Evolutionary conservation across 2,888 invertebrate genomes (phyloP).

Genomic region (Patella ulyssiponensis): DNA sequence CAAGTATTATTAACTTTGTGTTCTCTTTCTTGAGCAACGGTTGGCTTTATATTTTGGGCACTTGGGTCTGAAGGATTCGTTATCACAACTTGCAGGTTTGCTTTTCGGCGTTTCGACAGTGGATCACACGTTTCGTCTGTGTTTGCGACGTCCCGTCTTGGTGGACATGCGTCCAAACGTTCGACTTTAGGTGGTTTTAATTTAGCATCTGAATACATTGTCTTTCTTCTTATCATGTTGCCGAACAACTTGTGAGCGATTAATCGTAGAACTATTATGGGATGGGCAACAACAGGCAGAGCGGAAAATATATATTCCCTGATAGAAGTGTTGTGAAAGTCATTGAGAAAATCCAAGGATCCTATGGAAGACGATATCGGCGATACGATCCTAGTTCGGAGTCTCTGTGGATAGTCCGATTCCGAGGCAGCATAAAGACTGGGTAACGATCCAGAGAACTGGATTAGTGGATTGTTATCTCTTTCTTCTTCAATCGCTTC

Average conservation of each 20-base stretch:
- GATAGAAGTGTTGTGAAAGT: conserved; percentile 55
- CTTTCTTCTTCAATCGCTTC: conserved; percentile 60
- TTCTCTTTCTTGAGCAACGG: not conserved
- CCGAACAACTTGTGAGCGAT: conserved; percentile 76
- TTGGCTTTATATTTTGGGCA: not conserved
- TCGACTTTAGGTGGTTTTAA: conserved; percentile 54
- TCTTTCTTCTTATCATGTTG: conserved; percentile 74
- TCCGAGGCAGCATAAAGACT: conserved; percentile 42
- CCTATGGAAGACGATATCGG: conserved; percentile 58
- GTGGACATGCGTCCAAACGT: conserved; percentile 58
- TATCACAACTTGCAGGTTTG: conserved; percentile 50
- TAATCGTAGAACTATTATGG: conserved; percentile 75
- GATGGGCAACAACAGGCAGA: conserved; percentile 75
- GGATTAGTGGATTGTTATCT: conserved; percentile 48
- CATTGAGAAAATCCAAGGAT: conserved; percentile 58
- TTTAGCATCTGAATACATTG: conserved; percentile 48
- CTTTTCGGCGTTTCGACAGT: conserved; percentile 35
- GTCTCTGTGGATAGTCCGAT: conserved; percentile 21
- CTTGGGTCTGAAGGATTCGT: conserved; percentile 34
- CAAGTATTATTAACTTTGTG: conserved; percentile 13
- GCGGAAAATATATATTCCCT: conserved; percentile 66
- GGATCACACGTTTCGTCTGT: conserved; percentile 30
- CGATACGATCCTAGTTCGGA: conserved; percentile 43
- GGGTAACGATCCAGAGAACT: conserved; percentile 52
- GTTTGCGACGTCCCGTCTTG: conserved; percentile 35